These are phyloP conservation scores for Homarus gammarus DNA, from an alignment of 2,888 invertebrate genomes.

Conservation along the genomic window DNA sequence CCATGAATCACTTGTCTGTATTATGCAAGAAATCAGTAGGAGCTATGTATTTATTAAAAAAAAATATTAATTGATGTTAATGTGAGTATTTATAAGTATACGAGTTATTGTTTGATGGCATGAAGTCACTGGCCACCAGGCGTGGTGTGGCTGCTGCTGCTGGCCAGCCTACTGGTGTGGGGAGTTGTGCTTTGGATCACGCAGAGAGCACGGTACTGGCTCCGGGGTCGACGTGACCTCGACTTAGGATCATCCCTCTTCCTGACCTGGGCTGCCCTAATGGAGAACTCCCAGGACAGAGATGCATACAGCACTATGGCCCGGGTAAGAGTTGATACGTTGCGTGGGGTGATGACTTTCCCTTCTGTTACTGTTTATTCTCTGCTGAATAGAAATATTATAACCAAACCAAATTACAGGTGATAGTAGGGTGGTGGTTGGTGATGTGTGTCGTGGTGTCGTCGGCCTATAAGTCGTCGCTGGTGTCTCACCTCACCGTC, in stretches of 20 bases:
- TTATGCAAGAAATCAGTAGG: too few species aligned
- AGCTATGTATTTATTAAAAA: neutral
- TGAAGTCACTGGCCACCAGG: neutral
- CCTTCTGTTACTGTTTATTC: too few species aligned
- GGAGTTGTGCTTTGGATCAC: neutral
- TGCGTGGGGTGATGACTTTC: too few species aligned
- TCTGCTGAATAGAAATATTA: too few species aligned
- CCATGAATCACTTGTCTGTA: neutral
- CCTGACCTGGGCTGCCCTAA: too few species aligned
- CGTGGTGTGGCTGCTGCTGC: neutral
- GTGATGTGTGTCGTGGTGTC: neutral
- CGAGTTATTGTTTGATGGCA: neutral
- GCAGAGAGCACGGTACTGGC: neutral
- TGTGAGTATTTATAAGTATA: neutral
- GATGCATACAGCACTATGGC: too few species aligned
- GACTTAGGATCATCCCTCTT: too few species aligned
- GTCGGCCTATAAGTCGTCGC: neutral
- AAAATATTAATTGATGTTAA: neutral
- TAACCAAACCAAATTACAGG: too few species aligned
- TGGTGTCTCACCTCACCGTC: neutral
- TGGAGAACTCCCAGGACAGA: too few species aligned
- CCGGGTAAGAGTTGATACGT: too few species aligned
- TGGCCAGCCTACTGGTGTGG: neutral
- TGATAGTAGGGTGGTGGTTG: slow-evolving; percentile 12
- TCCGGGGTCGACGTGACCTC: neutral